phyloP scores from a whole-genome alignment of 2,888 invertebrate species.

The Idaea biselata region DNA sequence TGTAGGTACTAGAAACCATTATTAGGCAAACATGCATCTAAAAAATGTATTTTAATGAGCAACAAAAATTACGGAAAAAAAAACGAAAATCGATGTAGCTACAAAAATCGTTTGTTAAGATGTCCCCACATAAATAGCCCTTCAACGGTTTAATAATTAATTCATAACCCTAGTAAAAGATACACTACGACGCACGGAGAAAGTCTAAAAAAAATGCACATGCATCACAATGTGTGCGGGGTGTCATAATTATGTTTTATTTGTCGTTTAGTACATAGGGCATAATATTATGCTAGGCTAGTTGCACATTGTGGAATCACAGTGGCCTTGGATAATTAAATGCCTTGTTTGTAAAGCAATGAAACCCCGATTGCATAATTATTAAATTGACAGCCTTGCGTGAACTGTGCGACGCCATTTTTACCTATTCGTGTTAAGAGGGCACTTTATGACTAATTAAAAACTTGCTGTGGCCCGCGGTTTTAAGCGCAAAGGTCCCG shows the following conservation, averaged over 20 bases:
- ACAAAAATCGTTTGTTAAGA: too few species aligned
- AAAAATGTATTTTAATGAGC: too few species aligned
- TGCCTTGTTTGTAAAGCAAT: constrained; percentile 69
- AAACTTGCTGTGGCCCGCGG: not conserved
- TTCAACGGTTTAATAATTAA: too few species aligned
- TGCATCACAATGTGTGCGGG: constrained; percentile 39
- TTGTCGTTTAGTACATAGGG: constrained; percentile 56
- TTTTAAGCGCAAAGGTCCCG: not conserved
- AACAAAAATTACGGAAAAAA: too few species aligned
- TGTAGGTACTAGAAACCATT: too few species aligned
- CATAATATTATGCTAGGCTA: constrained; percentile 69
- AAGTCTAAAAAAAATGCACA: constrained; percentile 32
- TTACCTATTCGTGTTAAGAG: not conserved
- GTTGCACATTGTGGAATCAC: constrained; percentile 69
- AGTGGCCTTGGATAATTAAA: constrained; percentile 66
- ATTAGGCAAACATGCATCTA: too few species aligned
- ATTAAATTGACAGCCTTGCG: constrained; percentile 20
- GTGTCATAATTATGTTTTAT: constrained; percentile 26
- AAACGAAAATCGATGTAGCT: too few species aligned
- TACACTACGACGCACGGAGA: too few species aligned
- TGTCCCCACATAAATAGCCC: too few species aligned
- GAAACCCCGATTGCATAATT: constrained; percentile 38
- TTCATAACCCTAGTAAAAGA: too few species aligned
- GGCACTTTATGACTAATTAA: not conserved
- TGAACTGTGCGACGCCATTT: constrained; percentile 20